Evolutionary conservation across 2,797 vertebrate genomes (phyloP).

Genomic region (Hapalemur alaotrensis): DNA sequence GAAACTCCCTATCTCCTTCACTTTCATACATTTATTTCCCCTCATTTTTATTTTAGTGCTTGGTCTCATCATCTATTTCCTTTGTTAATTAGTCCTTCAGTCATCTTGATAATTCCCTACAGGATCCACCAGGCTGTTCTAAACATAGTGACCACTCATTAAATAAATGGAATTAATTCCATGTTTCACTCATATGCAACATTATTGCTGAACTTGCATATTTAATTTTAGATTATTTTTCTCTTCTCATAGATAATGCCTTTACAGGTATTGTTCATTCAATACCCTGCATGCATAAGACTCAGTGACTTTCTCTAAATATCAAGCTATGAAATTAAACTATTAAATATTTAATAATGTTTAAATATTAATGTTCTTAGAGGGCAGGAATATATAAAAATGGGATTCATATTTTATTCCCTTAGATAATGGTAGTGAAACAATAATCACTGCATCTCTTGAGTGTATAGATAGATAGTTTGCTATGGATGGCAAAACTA

Average conservation of each 20-base stretch:
- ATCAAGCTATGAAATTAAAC: constrained; percentile 74
- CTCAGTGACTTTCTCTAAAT: constrained; percentile 68
- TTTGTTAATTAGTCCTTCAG: background rate
- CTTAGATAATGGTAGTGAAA: constrained; percentile 71
- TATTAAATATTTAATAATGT: constrained; percentile 78
- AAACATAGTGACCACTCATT: background rate
- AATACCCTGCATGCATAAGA: constrained; percentile 22
- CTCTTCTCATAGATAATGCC: background rate
- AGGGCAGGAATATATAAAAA: constrained; percentile 77
- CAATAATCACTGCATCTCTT: constrained; percentile 67
- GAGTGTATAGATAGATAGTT: constrained; percentile 50
- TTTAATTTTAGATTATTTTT: constrained; percentile 45
- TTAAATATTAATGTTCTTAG: constrained; percentile 80
- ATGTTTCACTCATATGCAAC: constrained; percentile 13
- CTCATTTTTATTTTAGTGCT: background rate
- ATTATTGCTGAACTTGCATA: background rate
- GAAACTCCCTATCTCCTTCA: background rate
- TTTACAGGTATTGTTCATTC: constrained; percentile 37
- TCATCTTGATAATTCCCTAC: constrained; percentile 19
- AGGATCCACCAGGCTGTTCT: background rate
- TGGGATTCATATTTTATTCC: constrained; percentile 78
- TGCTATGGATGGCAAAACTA: background rate
- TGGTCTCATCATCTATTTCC: background rate
- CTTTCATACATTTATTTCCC: background rate
- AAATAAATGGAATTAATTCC: constrained; percentile 43